These are phyloP conservation scores for Noctuana brunneofusca DNA, from an alignment of 2,888 invertebrate species.

Conservation along the genomic window DNA sequence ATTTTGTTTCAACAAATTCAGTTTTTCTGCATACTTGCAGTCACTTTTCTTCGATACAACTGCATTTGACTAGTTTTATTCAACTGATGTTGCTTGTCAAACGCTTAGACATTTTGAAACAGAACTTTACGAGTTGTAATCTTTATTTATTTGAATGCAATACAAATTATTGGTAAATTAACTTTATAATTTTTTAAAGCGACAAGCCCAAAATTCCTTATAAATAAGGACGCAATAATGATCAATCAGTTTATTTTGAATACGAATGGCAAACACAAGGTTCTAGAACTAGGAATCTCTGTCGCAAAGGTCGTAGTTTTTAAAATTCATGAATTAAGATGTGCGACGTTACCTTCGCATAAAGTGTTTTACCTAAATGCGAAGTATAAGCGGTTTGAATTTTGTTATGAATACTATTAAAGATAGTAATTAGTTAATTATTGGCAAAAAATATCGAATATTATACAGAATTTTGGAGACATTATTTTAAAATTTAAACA, in stretches of 20 bases:
- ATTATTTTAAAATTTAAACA: too few species aligned
- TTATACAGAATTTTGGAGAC: neutral
- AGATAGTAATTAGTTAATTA: too few species aligned
- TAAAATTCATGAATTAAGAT: constrained; percentile 21
- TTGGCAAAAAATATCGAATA: neutral
- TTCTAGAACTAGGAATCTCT: constrained; percentile 4
- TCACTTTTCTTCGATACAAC: neutral
- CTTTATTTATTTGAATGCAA: neutral
- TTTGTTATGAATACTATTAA: neutral
- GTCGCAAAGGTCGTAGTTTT: constrained; percentile 21
- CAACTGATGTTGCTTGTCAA: neutral
- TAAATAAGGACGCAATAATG: neutral
- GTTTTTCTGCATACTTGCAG: neutral
- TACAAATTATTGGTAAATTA: neutral
- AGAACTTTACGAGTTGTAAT: neutral
- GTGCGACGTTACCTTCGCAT: constrained; percentile 7
- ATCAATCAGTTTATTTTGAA: constrained; percentile 15
- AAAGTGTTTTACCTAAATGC: neutral
- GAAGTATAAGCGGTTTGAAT: neutral
- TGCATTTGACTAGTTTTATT: neutral
- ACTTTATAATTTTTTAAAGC: neutral
- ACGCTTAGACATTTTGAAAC: neutral
- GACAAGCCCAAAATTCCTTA: neutral
- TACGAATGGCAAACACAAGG: constrained; percentile 15
- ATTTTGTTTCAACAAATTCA: constrained; percentile 9